A percentile compares a stretch with the other conserved stretches of the same genome.
phyloP scores from a whole-genome alignment of 2,113 vertebrate genomes.

The Dissostichus mawsoni region DNA sequence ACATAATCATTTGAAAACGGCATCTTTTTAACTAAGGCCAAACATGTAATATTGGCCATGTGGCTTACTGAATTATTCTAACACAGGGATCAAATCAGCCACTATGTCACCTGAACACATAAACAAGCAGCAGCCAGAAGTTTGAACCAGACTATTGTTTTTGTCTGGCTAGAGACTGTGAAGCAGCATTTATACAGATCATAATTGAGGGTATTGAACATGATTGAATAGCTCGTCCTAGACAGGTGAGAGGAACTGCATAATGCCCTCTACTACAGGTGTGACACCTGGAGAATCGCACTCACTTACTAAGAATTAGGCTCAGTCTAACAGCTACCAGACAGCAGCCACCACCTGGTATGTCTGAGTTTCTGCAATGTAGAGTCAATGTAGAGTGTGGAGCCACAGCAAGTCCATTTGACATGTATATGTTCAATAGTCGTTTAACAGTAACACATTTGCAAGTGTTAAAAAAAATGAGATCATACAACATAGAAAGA shows the following conservation, averaged over 20 bases:
- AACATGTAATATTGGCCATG: background rate
- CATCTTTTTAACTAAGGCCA: constrained; percentile 17
- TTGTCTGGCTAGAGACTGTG: constrained; percentile 4
- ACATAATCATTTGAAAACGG: constrained; percentile 30
- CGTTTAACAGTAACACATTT: background rate
- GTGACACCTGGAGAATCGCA: constrained; percentile 38
- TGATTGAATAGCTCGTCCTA: constrained; percentile 14
- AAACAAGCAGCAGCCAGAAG: background rate
- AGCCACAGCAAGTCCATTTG: constrained; percentile 13
- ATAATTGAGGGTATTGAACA: constrained; percentile 1
- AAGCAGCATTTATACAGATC: constrained; percentile 7
- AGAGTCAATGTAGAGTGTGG: constrained; percentile 19
- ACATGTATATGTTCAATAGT: constrained; percentile 33
- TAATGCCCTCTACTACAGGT: constrained; percentile 2
- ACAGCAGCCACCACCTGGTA: constrained; percentile 50
- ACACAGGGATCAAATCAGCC: background rate
- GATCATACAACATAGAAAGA: background rate
- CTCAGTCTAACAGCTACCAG: constrained; percentile 28
- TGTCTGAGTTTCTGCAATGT: constrained; percentile 51
- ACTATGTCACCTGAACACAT: background rate
- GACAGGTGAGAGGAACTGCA: constrained; percentile 39
- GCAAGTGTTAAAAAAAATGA: background rate
- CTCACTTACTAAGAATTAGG: constrained; percentile 42
- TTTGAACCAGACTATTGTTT: background rate
- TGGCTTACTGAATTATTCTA: background rate